These are phyloP conservation scores for Elephantulus edwardii DNA, from an alignment of 2,113 vertebrate species.

Conservation along the genomic window DNA sequence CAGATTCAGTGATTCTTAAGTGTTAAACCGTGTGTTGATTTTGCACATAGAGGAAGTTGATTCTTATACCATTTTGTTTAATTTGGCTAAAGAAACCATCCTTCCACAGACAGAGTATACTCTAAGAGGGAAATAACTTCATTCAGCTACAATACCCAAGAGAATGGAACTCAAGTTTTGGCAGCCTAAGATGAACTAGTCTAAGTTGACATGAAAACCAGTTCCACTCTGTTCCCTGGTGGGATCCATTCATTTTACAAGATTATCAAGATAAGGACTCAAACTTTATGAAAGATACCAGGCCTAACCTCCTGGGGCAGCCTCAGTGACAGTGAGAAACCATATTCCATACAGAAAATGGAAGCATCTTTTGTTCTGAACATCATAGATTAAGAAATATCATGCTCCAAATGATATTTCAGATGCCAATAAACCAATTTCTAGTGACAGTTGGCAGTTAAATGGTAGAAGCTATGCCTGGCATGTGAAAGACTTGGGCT, in stretches of 20 bases:
- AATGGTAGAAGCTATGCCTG: neutral
- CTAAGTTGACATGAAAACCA: neutral
- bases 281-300: neutral
- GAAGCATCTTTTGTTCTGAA: too few species aligned
- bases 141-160: neutral
- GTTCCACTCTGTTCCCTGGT: neutral
- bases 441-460: neutral
- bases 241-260: neutral
- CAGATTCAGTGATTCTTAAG: neutral
- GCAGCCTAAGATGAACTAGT: neutral
- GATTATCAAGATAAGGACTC: neutral
- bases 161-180: neutral
- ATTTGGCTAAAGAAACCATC: neutral
- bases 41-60: neutral
- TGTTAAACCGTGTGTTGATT: neutral
- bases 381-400: too few species aligned
- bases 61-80: neutral
- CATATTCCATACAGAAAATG: neutral
- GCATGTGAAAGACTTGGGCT: neutral
- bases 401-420: neutral
- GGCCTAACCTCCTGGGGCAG: neutral
- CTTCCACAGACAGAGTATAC: neutral
- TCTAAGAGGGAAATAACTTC: neutral
- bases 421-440: neutral
- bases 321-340: neutral